Percentiles rank a stretch among this genome's conserved stretches.
Evolutionary conservation across 1,140 invertebrate species (phyloP).

Genomic region (Cherax destructor): DNA sequence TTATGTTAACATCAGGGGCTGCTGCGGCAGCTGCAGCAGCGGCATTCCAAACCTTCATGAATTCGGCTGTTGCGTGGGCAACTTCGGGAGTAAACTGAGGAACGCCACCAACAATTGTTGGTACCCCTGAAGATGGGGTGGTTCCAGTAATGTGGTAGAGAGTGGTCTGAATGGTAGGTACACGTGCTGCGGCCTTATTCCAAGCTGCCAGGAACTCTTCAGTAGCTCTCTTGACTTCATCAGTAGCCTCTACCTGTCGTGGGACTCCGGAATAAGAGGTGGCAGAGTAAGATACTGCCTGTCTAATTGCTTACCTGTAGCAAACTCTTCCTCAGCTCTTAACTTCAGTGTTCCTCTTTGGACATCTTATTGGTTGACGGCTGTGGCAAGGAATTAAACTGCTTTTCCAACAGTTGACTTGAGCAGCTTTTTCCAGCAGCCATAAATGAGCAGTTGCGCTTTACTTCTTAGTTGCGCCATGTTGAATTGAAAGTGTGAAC

Average conservation of each 20-base stretch:
- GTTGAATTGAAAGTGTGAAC: no score
- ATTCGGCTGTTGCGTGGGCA: conserved; percentile 30
- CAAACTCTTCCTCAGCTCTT: conserved; percentile 9
- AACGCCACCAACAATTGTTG: conserved; percentile 5
- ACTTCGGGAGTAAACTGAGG: conserved; percentile 19
- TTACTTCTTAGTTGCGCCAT: no score
- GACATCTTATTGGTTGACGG: conserved; percentile 6
- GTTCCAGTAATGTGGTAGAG: conserved; percentile 24
- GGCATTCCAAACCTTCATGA: conserved; percentile 42
- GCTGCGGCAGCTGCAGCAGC: conserved; percentile 45
- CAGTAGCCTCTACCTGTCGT: conserved; percentile 15
- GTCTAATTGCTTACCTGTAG: conserved; percentile 14
- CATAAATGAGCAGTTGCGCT: conserved; percentile 40
- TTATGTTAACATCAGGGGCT: conserved; percentile 51
- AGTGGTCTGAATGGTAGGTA: conserved; percentile 18
- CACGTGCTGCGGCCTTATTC: conserved; percentile 34
- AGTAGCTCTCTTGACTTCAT: conserved; percentile 41
- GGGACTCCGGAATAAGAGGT: background rate
- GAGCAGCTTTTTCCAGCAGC: conserved; percentile 37
- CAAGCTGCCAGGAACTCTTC: conserved; percentile 31
- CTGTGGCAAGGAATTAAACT: background rate
- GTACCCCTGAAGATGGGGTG: background rate
- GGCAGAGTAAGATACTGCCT: conserved; percentile 7
- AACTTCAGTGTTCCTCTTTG: background rate
- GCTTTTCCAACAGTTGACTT: conserved; percentile 8